Evolutionary conservation across 2,888 invertebrate species (phyloP), one percentile per base, ranked within the genome.

Genomic region (Galerucella nymphaeae): DNA sequence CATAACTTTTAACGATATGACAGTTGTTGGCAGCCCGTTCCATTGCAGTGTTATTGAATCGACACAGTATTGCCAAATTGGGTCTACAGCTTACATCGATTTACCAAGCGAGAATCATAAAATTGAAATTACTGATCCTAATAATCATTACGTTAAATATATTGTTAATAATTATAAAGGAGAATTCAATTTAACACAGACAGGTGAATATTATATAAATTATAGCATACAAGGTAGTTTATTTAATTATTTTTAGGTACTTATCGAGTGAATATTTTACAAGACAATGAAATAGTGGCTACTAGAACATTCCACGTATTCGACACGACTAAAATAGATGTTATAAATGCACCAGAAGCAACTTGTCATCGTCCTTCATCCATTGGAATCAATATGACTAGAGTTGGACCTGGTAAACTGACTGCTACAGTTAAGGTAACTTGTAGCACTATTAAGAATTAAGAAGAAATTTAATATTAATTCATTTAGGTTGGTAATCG

Each of bases 1-100:
- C 75, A 96, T 97, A 76, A 96, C 96, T 0, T 97, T 97, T 87
- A 97, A 97, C 83, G 97, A 97, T 82, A 95, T 96, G 82, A 90
- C 95, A 41, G 96, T 96, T 2, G 93, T 94, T 71, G 96, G 96
- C 30, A 96, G 95, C 85, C 97, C 97, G 11, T 96, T 96, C 88
- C 93, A 94, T 78, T 96, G 96, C 82, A 85, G 87, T 38, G 88
- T 89, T 0, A 83, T 89, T 79, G 94, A 93, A 82, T 91, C 91
- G 0, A 91, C 92, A 10, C 93, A 93, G 75, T 92, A 91, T 83
- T 89, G 94, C 65, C 94, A 95, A 82, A 91, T 93, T 50, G 92
- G 91, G 85, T 80, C 84, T 3, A 78, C 83, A 80, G 91, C 91
- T 10, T 90, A 90, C 76, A 89, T 93, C 48, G 83, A 84, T 70